Evolutionary conservation across 2,888 invertebrate genomes (phyloP), one percentile per base, ranked within the genome.

Genomic region (Drosophila peninsularis): DNA sequence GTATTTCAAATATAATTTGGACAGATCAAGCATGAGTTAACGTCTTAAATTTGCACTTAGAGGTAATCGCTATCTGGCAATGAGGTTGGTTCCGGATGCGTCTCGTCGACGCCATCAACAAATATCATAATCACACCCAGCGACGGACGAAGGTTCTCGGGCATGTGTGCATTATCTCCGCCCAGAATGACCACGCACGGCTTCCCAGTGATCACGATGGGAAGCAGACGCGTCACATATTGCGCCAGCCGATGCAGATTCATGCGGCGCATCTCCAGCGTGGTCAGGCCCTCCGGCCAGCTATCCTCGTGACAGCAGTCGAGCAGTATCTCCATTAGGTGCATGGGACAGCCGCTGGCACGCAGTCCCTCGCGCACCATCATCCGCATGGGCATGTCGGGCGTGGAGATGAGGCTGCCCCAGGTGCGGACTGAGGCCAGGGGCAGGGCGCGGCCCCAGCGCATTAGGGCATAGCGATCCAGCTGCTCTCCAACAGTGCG

Each of bases 341-440:
- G 70, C 71, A 82, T 68, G 7, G 87, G 83, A 36, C 83, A 83
- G 9, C 72, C 68, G 24, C 68, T 58, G 32, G 57, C 57, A 0
- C 73, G 68, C 24, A 83, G 53, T 0, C 66, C 65, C 19, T 78
- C 71, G 0, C 82, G 60, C n/a, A 83, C 66, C 56, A 67, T 60
- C 34, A 69, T 21, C 7, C 75, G 71, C 82, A 87, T 75, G 13
- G 68, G 32, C 0, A 36, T 19, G 45, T 83, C 84, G n/a, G 83
- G 83, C 2, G 87, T 84, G 7, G 83, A 82, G 56, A 83, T 72
- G 2, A 87, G 63, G 14, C 76, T 82, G 52, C 87, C 87, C 83
- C 83, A 83, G 3, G 39, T 72, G n/a, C 65, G 78, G 0, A 83
- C 73, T 9, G 44, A 36, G 32, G 67, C 75, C 21, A 71, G n/a